phyloP scores from a whole-genome alignment of 2,888 invertebrate genomes.

The Acanthosepion esculentum region DNA sequence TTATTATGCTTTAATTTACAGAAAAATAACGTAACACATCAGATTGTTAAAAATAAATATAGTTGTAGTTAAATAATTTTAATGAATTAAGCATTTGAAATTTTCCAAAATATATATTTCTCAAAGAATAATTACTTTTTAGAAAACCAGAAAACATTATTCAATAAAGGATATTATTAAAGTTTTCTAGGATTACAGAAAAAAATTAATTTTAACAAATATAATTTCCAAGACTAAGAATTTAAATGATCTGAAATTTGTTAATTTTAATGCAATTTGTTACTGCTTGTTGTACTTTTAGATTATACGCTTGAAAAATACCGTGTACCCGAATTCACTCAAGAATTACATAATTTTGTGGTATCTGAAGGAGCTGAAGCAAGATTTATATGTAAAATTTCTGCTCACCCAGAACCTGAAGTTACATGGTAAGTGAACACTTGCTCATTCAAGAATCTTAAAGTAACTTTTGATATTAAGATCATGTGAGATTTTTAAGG shows the following conservation, averaged over 20 bases:
- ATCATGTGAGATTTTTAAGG: neutral
- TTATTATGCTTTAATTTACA: neutral
- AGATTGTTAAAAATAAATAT: neutral
- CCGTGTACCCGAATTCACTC: slow-evolving; percentile 73
- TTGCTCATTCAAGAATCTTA: neutral
- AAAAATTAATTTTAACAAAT: neutral
- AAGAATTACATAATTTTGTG: slow-evolving; percentile 64
- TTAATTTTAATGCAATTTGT: neutral
- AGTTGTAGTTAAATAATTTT: neutral
- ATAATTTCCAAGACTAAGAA: neutral
- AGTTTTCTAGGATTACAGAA: neutral
- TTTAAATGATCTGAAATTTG: neutral
- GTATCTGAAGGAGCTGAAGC: slow-evolving; percentile 66
- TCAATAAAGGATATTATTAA: neutral
- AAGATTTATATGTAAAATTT: slow-evolving; percentile 67
- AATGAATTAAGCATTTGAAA: neutral
- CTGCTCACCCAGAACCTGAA: slow-evolving; percentile 67
- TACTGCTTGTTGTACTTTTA: slow-evolving; percentile 51
- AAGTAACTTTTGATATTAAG: too few relatives aligned
- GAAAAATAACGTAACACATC: neutral
- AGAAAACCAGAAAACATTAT: neutral
- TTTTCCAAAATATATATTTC: neutral
- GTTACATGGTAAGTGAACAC: slow-evolving; percentile 68
- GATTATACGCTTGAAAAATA: slow-evolving; percentile 71
- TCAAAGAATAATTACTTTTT: neutral